Conservation (phyloP, 2,113 vertebrate species). For the Leucopsar rothschildi region DNA sequence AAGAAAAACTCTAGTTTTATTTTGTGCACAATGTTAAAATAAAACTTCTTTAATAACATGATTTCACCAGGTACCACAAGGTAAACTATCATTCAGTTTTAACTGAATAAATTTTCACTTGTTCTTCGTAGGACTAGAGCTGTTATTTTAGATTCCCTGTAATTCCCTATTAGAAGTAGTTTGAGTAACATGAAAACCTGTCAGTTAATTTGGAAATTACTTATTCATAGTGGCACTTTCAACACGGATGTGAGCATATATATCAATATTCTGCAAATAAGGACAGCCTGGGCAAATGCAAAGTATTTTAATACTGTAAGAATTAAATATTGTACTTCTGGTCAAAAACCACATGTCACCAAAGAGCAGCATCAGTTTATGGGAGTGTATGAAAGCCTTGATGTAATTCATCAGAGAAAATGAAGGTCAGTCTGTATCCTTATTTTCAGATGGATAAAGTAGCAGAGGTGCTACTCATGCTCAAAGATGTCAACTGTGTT, state of each 20-base stretch:
- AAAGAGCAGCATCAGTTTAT: not conserved
- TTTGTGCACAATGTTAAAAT: not conserved
- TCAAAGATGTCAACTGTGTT: not conserved
- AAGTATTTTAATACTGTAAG: not conserved
- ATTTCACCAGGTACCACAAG: not conserved
- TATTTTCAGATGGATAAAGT: no score
- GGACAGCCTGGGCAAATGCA: not conserved
- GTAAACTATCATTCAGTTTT: not conserved
- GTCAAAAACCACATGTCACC: not conserved
- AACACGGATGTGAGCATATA: not conserved
- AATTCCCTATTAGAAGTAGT: not conserved
- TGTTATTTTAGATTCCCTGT: not conserved
- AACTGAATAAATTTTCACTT: not conserved
- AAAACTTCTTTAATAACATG: not conserved
- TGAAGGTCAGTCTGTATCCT: not conserved
- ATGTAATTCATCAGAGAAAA: not conserved
- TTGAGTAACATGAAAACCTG: not conserved
- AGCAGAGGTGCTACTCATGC: no score
- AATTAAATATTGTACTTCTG: not conserved
- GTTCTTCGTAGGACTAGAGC: fast-evolving
- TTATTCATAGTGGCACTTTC: not conserved
- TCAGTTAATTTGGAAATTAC: not conserved
- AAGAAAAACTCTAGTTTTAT: not conserved
- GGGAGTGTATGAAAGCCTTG: not conserved
- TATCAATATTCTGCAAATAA: not conserved